These are phyloP conservation scores for Kryphioiulus occultus DNA, from an alignment of 2,888 invertebrate genomes.

Conservation along the genomic window DNA sequence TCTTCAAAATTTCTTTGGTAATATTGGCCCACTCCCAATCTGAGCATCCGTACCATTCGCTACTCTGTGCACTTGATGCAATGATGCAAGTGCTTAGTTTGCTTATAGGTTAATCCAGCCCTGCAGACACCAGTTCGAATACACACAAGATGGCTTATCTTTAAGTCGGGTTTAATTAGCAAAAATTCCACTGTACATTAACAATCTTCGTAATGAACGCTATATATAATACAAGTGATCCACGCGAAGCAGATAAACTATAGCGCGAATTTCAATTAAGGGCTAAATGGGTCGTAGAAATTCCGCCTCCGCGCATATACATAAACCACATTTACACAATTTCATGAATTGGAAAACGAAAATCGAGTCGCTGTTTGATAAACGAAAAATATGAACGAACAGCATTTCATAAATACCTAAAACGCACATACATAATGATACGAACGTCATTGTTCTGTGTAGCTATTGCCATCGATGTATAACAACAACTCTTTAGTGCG, in stretches of 20 bases:
- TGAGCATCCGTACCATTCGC: too few species aligned
- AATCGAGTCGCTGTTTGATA: background rate
- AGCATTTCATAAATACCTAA: background rate
- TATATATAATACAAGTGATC: conserved; percentile 1
- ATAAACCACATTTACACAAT: background rate
- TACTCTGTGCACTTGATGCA: too few species aligned
- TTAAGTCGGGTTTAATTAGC: background rate
- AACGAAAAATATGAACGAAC: background rate
- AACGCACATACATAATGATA: background rate
- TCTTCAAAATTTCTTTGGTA: too few species aligned
- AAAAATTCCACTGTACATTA: conserved; percentile 36
- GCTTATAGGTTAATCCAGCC: too few species aligned
- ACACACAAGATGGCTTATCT: background rate
- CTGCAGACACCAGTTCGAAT: too few species aligned
- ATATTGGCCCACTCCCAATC: too few species aligned
- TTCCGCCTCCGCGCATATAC: background rate
- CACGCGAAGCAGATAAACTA: background rate
- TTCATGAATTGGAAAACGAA: background rate
- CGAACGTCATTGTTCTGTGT: background rate
- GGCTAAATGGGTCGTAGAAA: background rate
- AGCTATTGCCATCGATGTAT: background rate
- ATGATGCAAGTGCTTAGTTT: too few species aligned
- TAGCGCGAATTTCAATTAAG: background rate
- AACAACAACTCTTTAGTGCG: background rate
- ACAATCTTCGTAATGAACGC: conserved; percentile 4